A percentile compares a stretch with the other conserved stretches of the same genome.
Evolutionary conservation across 2,113 vertebrate genomes (phyloP).

Genomic region (Cyanistes caeruleus): DNA sequence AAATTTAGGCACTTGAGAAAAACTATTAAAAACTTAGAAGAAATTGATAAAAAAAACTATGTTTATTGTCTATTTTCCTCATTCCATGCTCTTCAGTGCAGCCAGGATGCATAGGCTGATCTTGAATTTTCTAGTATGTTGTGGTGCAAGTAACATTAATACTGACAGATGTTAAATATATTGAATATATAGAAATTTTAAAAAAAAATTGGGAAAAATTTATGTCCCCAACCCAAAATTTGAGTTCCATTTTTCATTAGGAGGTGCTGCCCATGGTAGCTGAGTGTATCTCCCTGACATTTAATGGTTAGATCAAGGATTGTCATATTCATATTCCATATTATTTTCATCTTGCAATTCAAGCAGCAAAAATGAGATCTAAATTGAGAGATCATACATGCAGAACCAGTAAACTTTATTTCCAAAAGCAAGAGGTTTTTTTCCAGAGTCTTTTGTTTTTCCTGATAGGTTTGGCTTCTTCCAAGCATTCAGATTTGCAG

Average conservation of each 20-base stretch:
- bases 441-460: neutral
- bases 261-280: no score
- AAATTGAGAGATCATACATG: neutral
- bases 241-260: neutral
- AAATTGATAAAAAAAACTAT: neutral
- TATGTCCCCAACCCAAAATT: neutral
- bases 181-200: no score
- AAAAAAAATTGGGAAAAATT: fast-evolving
- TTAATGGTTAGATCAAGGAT: neutral
- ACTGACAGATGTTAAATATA: no score
- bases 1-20: neutral
- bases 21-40: neutral
- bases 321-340: neutral
- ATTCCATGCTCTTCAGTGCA: neutral
- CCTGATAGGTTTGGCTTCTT: neutral
- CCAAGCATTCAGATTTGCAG: neutral
- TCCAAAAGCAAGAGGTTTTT: neutral
- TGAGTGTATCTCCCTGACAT: fast-evolving
- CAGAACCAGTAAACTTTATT: neutral
- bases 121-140: neutral
- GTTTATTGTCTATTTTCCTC: neutral
- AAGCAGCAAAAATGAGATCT: neutral
- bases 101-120: neutral
- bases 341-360: neutral
- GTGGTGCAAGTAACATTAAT: neutral